A percentile compares a stretch with the other conserved stretches of the same genome.
These are phyloP conservation scores for Noctua comes DNA, from an alignment of 2,888 invertebrate species.

Conservation along the genomic window DNA sequence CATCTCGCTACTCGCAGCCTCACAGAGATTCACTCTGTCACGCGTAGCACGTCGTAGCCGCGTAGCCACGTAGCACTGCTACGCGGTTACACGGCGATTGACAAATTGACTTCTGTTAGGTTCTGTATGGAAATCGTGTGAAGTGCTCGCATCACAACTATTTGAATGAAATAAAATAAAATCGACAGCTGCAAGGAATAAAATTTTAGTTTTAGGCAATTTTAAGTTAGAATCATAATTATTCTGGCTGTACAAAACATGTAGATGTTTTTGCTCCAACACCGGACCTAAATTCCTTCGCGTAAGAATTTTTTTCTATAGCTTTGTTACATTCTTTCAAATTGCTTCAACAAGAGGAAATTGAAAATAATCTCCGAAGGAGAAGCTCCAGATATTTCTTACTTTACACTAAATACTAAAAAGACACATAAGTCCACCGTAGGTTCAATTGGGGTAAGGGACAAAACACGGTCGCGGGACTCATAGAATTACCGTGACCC, in stretches of 20 bases:
- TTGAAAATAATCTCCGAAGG: background rate
- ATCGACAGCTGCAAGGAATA: background rate
- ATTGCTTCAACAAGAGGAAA: background rate
- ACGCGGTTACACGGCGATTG: conserved; percentile 43
- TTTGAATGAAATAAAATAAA: background rate
- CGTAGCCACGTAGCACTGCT: conserved; percentile 55
- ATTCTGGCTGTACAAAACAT: background rate
- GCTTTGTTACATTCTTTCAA: background rate
- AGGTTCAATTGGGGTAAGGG: no score
- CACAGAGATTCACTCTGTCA: conserved; percentile 30
- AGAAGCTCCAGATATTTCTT: background rate
- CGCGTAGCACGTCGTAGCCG: conserved; percentile 45
- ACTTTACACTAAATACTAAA: background rate
- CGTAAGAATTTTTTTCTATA: background rate
- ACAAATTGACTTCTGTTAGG: conserved; percentile 31
- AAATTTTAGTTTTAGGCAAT: background rate
- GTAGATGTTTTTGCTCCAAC: background rate
- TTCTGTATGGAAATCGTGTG: conserved; percentile 32
- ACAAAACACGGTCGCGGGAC: no score
- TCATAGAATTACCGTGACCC: no score
- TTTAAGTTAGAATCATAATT: background rate
- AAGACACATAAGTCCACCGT: no score
- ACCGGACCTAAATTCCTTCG: background rate
- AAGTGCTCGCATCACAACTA: conserved; percentile 19
- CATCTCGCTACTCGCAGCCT: conserved; percentile 7